Conservation (phyloP, 2,797 vertebrate genomes). For the Semotilus atromaculatus region DNA sequence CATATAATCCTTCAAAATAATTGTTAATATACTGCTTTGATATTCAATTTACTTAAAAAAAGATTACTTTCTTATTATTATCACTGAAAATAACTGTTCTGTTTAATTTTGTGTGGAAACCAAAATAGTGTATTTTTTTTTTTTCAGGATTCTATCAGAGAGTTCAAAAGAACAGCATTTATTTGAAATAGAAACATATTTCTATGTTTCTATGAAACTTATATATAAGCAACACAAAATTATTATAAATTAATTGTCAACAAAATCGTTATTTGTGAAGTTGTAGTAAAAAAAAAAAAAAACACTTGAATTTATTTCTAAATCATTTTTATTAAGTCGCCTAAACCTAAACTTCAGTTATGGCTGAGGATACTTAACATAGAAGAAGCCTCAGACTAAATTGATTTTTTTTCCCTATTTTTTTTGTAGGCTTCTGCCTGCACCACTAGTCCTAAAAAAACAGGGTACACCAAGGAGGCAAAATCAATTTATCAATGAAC, state of each 20-base stretch:
- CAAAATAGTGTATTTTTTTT: background rate
- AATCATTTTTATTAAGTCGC: background rate
- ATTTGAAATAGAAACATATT: background rate
- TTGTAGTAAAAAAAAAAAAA: background rate
- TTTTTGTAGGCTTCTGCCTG: conserved; percentile 56
- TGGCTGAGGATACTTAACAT: background rate
- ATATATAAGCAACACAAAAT: background rate
- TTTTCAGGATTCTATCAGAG: background rate
- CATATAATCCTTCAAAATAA: background rate
- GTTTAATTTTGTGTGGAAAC: background rate
- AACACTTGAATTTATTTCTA: background rate
- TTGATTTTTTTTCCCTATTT: background rate
- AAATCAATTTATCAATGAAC: conserved; percentile 72
- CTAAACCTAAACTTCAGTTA: background rate
- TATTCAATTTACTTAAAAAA: no score
- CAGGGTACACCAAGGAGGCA: conserved; percentile 63
- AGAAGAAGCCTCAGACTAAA: background rate
- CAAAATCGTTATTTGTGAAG: background rate
- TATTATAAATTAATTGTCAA: background rate
- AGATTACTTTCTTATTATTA: background rate
- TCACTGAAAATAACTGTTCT: background rate
- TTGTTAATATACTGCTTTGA: background rate
- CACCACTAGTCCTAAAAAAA: conserved; percentile 76
- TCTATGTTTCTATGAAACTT: no score
- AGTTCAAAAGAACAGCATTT: background rate